phyloP scores from a whole-genome alignment of 2,888 invertebrate species.

The Chirona hameri region DNA sequence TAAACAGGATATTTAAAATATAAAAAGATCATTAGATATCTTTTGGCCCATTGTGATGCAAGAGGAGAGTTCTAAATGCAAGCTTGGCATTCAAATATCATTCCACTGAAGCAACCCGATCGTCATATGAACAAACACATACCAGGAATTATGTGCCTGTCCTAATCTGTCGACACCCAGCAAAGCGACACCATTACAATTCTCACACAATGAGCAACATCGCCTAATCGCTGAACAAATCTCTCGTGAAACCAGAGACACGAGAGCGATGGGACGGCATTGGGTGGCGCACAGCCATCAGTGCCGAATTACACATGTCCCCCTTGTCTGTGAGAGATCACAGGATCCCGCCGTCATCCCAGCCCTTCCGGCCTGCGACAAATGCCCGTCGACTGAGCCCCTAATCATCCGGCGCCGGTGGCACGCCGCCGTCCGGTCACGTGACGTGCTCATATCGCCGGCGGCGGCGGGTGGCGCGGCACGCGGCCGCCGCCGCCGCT shows the following conservation, averaged over 20 bases:
- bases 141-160: no score
- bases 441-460: background rate
- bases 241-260: no score
- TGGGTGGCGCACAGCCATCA: background rate
- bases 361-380: background rate
- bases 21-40: no score
- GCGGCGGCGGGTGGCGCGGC: background rate
- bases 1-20: no score
- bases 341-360: background rate
- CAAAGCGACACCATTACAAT: no score
- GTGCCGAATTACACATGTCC: background rate
- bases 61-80: no score
- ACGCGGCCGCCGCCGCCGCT: background rate
- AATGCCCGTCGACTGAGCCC: background rate
- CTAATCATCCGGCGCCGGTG: background rate
- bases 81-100: no score
- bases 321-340: background rate
- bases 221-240: background rate
- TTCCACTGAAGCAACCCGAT: no score
- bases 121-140: no score
- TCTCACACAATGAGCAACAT: background rate
- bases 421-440: background rate
- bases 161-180: no score
- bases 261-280: background rate
- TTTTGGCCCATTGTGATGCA: no score